Percentiles rank a stretch among this genome's conserved stretches.
These are phyloP conservation scores for Umimayanthus kanabou DNA, from an alignment of 92 coral and sea anemone genomes.

Conservation along the genomic window DNA sequence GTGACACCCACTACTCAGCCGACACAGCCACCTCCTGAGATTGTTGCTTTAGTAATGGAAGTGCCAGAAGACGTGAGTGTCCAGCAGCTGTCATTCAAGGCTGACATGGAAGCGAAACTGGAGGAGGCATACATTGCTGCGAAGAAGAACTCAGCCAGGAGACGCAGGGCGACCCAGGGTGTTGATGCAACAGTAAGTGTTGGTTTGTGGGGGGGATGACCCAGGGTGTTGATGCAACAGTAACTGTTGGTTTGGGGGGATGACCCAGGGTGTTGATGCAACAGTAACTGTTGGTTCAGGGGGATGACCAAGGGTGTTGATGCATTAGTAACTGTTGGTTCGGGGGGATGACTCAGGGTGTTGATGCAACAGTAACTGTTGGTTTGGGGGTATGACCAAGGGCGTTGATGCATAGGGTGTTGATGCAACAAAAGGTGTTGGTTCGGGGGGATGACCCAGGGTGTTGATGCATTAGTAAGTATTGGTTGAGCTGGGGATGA, in stretches of 20 bases:
- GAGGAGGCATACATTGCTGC: constrained; percentile 31
- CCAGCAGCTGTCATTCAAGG: background rate
- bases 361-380: too few species aligned
- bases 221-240: too few species aligned
- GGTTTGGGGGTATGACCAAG: too few species aligned
- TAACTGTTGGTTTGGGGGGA: too few species aligned
- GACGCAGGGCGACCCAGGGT: constrained; percentile 39
- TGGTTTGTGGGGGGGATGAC: background rate
- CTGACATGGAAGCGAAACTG: constrained; percentile 42
- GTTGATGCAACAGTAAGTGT: constrained; percentile 36
- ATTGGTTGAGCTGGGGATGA: too few species aligned
- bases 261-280: too few species aligned
- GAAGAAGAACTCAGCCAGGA: constrained; percentile 12
- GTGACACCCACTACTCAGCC: constrained; percentile 31
- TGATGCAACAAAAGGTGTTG: too few species aligned
- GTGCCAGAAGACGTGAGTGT: constrained; percentile 31
- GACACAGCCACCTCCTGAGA: constrained; percentile 2
- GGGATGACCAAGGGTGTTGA: constrained; percentile 12
- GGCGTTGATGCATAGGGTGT: too few species aligned
- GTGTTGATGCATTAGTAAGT: background rate
- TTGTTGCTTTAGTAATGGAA: constrained; percentile 18
- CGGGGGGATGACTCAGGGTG: background rate
- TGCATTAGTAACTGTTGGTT: constrained; percentile 9
- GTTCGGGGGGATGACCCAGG: background rate
- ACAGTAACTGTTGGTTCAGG: too few species aligned